A percentile compares a stretch with the other conserved stretches of the same genome.
Evolutionary conservation across 1,140 invertebrate species (phyloP).

Genomic region (Eufriesea mexicana): DNA sequence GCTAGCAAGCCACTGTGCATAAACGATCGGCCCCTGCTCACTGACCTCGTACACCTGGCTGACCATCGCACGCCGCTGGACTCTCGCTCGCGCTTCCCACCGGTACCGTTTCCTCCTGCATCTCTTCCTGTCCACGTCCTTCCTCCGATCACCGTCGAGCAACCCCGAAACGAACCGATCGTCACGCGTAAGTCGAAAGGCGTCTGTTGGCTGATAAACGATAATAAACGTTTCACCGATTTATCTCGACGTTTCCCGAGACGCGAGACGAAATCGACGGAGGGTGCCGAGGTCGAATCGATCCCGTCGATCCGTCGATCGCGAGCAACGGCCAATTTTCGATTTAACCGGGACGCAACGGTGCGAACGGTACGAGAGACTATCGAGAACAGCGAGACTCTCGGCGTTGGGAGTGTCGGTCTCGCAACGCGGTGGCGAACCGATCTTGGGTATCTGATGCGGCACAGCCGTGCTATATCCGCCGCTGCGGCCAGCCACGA

Average conservation of each 20-base stretch:
- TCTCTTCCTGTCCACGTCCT: not conserved
- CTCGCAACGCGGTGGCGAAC: no score
- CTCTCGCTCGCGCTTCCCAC: not conserved
- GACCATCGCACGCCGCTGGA: constrained; percentile 26
- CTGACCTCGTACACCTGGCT: constrained; percentile 75
- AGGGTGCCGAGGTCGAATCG: no score
- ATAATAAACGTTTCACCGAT: not conserved
- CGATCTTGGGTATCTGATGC: constrained; percentile 27
- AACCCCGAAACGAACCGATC: no score
- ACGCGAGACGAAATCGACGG: no score
- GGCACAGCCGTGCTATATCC: not conserved
- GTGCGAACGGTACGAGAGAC: no score
- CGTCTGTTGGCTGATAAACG: no score
- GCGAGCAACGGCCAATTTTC: constrained; percentile 2
- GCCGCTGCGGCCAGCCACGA: constrained; percentile 27
- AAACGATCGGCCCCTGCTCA: constrained; percentile 72
- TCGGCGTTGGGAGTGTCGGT: no score
- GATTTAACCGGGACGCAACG: not conserved
- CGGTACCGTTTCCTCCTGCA: not conserved
- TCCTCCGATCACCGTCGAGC: not conserved
- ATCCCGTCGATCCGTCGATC: no score
- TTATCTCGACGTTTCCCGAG: not conserved
- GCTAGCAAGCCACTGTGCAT: constrained; percentile 77
- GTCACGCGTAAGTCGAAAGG: no score
- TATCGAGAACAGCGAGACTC: not conserved